A percentile compares a stretch with the other conserved stretches of the same genome.
Evolutionary conservation across 2,797 vertebrate species (phyloP).

Genomic region (Macropodus opercularis): DNA sequence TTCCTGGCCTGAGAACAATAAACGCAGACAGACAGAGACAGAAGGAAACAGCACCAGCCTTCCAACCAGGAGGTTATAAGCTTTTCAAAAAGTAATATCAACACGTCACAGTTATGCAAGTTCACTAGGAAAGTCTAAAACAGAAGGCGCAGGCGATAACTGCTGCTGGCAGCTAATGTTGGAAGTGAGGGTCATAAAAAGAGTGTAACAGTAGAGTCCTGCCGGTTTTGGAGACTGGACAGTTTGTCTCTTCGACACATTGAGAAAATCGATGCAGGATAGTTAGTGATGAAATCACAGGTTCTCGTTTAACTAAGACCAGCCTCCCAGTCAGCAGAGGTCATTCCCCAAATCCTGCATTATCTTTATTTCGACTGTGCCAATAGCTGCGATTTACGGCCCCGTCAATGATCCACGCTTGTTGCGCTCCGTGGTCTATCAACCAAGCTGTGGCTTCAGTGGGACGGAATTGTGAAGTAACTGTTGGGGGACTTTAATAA

Average conservation of each 20-base stretch:
- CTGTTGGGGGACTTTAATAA: constrained; percentile 43
- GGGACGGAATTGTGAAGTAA: constrained; percentile 57
- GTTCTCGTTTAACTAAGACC: constrained; percentile 35
- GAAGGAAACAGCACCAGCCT: constrained; percentile 6
- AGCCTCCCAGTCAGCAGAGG: constrained; percentile 54
- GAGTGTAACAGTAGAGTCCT: constrained; percentile 11
- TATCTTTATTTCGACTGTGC: constrained; percentile 68
- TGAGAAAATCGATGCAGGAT: constrained; percentile 42
- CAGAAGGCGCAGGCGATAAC: not conserved
- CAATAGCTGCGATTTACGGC: constrained; percentile 66
- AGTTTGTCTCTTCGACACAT: constrained; percentile 31
- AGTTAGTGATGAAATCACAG: constrained; percentile 49
- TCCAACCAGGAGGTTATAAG: not conserved
- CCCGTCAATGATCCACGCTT: constrained; percentile 55
- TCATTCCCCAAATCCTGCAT: constrained; percentile 58
- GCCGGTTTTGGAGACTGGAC: constrained; percentile 24
- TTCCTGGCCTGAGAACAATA: constrained; percentile 7
- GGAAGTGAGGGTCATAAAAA: constrained; percentile 11
- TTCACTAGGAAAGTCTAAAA: not conserved
- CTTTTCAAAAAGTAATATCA: not conserved
- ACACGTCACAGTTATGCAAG: not conserved
- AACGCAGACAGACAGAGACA: not conserved
- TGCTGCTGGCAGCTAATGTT: constrained; percentile 38
- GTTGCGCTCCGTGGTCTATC: constrained; percentile 58
- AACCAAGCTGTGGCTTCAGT: constrained; percentile 21